These are phyloP conservation scores for Macroramphosus scolopax DNA, from an alignment of 2,797 vertebrate genomes.

Conservation along the genomic window DNA sequence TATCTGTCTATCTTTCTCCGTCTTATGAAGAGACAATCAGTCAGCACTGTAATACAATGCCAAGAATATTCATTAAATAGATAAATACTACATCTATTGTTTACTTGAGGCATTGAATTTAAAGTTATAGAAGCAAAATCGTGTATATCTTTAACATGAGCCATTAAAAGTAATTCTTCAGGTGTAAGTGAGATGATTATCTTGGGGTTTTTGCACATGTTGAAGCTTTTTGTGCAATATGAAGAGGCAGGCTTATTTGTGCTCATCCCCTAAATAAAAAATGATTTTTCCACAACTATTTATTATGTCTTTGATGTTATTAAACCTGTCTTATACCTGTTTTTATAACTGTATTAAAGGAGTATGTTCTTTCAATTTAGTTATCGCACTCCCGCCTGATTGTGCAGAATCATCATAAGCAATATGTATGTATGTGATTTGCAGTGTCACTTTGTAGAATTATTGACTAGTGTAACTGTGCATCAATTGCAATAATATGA, in stretches of 20 bases:
- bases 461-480: slow-evolving; percentile 63
- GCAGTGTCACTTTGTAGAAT: slow-evolving; percentile 56
- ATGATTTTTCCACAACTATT: slow-evolving; percentile 22
- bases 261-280: slow-evolving; percentile 17
- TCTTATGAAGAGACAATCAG: slow-evolving; percentile 65
- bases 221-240: slow-evolving; percentile 56
- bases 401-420: slow-evolving; percentile 62
- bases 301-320: slow-evolving; percentile 25
- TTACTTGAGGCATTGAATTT: too few relatives aligned
- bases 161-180: slow-evolving; percentile 29
- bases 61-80: slow-evolving; percentile 31
- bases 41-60: slow-evolving; percentile 34
- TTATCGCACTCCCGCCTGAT: slow-evolving; percentile 23
- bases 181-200: slow-evolving; percentile 15
- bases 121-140: too few relatives aligned
- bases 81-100: background rate
- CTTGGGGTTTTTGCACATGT: slow-evolving; percentile 18
- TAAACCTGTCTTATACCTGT: slow-evolving; percentile 15
- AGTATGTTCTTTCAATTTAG: slow-evolving; percentile 19
- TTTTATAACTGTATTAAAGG: slow-evolving; percentile 40
- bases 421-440: slow-evolving; percentile 62
- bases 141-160: slow-evolving; percentile 36
- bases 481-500: slow-evolving; percentile 77
- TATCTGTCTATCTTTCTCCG: slow-evolving; percentile 30
- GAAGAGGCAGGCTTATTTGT: slow-evolving; percentile 24